Base-by-base conservation (phyloP, 1,140 invertebrate genomes). In the Philaenus spumarius region DNA sequence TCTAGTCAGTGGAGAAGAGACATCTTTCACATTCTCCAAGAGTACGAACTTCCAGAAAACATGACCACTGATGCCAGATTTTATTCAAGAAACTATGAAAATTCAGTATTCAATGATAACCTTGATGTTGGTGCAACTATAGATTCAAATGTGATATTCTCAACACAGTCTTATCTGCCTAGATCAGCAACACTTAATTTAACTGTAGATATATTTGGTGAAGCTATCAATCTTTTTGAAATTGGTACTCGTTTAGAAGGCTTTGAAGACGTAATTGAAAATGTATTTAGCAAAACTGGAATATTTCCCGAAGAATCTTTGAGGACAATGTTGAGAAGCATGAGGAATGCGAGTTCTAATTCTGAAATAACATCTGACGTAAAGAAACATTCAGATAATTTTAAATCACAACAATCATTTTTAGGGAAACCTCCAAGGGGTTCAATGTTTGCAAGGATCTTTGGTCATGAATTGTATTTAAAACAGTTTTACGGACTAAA, bases 161-260 rank as follows among this genome's bases (percentile, higher is more conserved):
- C 90, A 1, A 82, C 87, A 0, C 84, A 90, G 55, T 94, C 91
- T 0, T 95, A 92, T 67, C 75, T 96, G 19, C 93, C 93, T 2
- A 75, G 90, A 55, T 85, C 89, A 1, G 80, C 81, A 4, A 84
- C 76, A 43, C 74, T 93, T 15, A 95, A 95, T 69, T 76, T 94
- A 9, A 94, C 90, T 0, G 74, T 93, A 1, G 90, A 95, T 69
- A 73, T 95, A 57, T 94, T 95, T 71, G 93, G 93, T 1, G 84
- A 92, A 71, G 90, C 90, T 0, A 81, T 95, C 22, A 95, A 96
- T 74, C 69, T 90, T 30, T 76, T 93, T 52, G 89, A 93, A 75
- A 73, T 86, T 34, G 84, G 84, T 59, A 82, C 84, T 14, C 78
- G 92, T 34, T 77, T 84, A 11, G 89, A 95, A 72, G 92, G 90